Conservation (phyloP, 1,140 invertebrate species). For the Aphaenogaster floridana region DNA sequence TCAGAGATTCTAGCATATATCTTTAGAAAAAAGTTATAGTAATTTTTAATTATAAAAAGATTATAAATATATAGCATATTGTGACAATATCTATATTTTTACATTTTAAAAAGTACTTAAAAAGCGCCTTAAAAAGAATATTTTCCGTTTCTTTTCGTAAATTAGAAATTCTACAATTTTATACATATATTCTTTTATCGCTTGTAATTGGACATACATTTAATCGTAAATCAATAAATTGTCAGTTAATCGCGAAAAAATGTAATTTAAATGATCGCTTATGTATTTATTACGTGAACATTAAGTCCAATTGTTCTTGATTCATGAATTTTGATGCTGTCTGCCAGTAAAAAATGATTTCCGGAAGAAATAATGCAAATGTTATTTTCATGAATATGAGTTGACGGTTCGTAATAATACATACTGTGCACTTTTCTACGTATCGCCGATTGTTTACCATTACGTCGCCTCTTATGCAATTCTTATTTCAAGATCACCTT, state of each 20-base stretch:
- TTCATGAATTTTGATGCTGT: not conserved
- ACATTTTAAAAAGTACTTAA: not conserved
- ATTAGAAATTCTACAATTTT: not conserved
- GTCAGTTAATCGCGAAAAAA: not conserved
- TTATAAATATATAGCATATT: not conserved
- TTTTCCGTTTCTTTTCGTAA: not conserved
- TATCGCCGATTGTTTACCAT: not conserved
- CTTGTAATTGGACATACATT: not conserved
- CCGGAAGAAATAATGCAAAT: not conserved
- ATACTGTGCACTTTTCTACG: not conserved
- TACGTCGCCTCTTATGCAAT: not conserved
- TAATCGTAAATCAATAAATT: slow-evolving; percentile 14
- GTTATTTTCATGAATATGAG: not conserved
- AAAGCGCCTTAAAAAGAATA: not conserved
- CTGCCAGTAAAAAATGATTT: not conserved
- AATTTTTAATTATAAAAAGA: not conserved
- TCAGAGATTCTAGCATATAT: not conserved
- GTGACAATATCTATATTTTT: not conserved
- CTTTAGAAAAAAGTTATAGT: not conserved
- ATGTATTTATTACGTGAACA: not conserved
- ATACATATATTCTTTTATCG: not conserved
- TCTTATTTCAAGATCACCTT: slow-evolving; percentile 4
- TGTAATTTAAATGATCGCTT: not conserved
- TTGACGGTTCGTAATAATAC: not conserved
- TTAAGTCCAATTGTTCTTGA: not conserved